phyloP scores from a whole-genome alignment of 2,888 invertebrate species.

The Drosophila cognata region DNA sequence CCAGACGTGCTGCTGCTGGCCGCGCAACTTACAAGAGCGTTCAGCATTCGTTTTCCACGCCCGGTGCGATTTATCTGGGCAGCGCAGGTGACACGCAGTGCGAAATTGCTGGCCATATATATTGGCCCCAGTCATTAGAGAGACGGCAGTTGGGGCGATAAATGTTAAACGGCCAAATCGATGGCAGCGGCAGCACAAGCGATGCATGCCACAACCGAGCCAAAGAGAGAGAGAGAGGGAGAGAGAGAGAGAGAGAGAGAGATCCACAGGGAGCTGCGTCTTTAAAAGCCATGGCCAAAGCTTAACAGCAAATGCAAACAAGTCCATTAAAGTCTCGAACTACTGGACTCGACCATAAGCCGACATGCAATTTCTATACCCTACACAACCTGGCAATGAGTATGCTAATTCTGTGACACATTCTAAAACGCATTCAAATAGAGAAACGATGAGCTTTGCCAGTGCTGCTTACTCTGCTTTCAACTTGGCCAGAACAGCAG shows the following conservation, averaged over 20 bases:
- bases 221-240: background rate
- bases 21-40: background rate
- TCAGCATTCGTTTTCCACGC: constrained; percentile 3
- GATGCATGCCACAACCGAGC: constrained; percentile 14
- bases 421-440: background rate
- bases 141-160: constrained; percentile 61
- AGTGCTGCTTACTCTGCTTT: background rate
- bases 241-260: background rate
- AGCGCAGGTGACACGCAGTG: constrained; percentile 75
- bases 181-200: constrained; percentile 77
- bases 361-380: constrained; percentile 12
- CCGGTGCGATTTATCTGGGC: constrained; percentile 69
- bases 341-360: constrained; percentile 4
- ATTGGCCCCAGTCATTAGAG: constrained; percentile 65
- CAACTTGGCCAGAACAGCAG: background rate
- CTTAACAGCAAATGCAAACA: constrained; percentile 55
- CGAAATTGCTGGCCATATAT: constrained; percentile 74
- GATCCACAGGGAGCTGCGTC: background rate
- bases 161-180: constrained; percentile 78
- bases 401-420: background rate
- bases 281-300: constrained; percentile 44
- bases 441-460: background rate
- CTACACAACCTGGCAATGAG: background rate
- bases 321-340: constrained; percentile 18
- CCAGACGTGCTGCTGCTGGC: background rate